A percentile compares a stretch with the other conserved stretches of the same genome.
Evolutionary conservation across 2,888 invertebrate genomes (phyloP).

Genomic region (Gymnocheta viridis): DNA sequence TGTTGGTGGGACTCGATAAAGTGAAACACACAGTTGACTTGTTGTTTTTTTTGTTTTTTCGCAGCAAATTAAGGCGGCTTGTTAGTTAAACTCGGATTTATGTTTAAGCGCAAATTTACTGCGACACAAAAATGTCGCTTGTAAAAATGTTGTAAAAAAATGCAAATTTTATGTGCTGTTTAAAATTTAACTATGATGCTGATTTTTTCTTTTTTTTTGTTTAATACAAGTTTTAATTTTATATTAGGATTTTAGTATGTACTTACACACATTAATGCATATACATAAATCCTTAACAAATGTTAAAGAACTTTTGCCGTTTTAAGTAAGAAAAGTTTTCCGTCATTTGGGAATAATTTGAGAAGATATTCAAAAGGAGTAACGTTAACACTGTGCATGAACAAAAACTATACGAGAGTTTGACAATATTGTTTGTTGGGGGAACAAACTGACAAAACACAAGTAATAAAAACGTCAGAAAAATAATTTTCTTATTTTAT

Average conservation of each 20-base stretch:
- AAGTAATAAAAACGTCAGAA: too few species aligned
- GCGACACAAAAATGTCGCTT: conserved; percentile 57
- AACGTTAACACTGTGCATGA: not conserved
- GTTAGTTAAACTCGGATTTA: conserved; percentile 64
- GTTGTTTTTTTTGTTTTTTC: not conserved
- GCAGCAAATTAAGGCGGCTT: conserved; percentile 62
- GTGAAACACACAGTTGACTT: conserved; percentile 42
- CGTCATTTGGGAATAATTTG: not conserved
- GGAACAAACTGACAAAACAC: too few species aligned
- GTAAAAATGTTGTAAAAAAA: conserved; percentile 41
- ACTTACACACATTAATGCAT: not conserved
- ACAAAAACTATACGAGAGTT: too few species aligned
- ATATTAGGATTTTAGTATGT: conserved; percentile 18
- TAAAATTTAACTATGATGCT: conserved; percentile 35
- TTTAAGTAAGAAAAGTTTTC: not conserved
- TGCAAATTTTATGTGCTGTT: conserved; percentile 38
- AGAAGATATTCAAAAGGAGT: not conserved
- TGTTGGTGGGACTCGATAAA: conserved; percentile 38
- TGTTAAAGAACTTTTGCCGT: conserved; percentile 5
- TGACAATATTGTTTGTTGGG: too few species aligned
- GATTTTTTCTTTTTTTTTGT: conserved; percentile 14
- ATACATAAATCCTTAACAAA: conserved; percentile 1
- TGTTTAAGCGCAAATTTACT: conserved; percentile 57
- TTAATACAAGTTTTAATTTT: conserved; percentile 24
- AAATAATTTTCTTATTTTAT: not conserved